phyloP scores from a whole-genome alignment of 2,113 vertebrate genomes.

The Oreochromis aureus region DNA sequence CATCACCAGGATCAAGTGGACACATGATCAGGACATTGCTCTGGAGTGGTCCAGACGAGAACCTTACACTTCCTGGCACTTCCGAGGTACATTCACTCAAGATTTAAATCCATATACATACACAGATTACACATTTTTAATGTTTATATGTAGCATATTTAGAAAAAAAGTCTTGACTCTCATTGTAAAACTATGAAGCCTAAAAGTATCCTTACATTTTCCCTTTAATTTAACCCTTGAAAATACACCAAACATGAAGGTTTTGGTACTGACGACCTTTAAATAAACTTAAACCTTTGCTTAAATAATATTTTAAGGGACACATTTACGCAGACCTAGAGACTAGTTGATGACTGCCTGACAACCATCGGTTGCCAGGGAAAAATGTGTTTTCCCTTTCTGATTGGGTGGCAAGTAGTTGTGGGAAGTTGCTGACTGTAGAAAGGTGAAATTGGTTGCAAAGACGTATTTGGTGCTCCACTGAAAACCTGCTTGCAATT shows the following conservation, averaged over 20 bases:
- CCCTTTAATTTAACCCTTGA: background rate
- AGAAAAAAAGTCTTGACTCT: background rate
- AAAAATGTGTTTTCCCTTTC: background rate
- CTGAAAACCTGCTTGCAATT: background rate
- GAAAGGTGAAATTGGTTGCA: background rate
- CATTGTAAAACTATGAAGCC: fast-evolving
- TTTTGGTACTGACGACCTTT: background rate
- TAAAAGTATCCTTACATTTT: background rate
- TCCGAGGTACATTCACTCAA: background rate
- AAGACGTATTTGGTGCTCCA: background rate
- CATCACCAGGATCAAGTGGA: background rate
- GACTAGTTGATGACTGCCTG: background rate
- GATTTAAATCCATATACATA: background rate
- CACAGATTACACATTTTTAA: background rate
- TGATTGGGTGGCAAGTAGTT: background rate
- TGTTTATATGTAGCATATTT: background rate
- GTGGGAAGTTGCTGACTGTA: background rate
- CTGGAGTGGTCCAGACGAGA: background rate
- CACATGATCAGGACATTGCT: background rate
- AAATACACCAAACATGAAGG: background rate
- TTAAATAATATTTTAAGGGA: background rate
- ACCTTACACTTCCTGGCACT: background rate
- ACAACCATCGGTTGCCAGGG: background rate
- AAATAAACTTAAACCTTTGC: background rate
- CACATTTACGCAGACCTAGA: fast-evolving